Percentiles rank a stretch among this genome's conserved stretches.
phyloP scores from a whole-genome alignment of 2,888 invertebrate genomes.

The Spilarctia lutea region DNA sequence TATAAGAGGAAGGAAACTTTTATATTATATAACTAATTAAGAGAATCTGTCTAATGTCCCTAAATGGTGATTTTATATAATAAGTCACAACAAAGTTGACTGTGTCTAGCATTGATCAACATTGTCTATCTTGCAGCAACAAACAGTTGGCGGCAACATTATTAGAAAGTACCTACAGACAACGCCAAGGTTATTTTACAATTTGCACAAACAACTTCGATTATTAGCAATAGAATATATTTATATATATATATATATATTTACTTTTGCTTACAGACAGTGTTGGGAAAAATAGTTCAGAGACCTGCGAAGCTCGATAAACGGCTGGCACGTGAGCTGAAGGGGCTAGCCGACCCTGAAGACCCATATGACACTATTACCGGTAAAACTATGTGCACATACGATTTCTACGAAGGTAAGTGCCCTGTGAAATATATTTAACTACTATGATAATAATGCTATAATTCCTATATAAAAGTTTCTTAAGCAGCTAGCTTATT shows the following conservation, averaged over 20 bases:
- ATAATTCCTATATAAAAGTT: too few species aligned
- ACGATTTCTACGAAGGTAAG: slow-evolving; percentile 98
- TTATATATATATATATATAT: not conserved
- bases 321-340: slow-evolving; percentile 92
- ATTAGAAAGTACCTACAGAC: not conserved
- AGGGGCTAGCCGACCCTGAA: slow-evolving; percentile 90
- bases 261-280: slow-evolving; percentile 87
- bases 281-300: slow-evolving; percentile 93
- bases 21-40: not conserved
- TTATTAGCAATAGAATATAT: not conserved
- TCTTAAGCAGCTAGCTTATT: too few species aligned
- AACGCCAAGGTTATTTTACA: not conserved
- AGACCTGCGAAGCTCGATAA: slow-evolving; percentile 95
- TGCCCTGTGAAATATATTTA: not conserved
- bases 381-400: slow-evolving; percentile 98
- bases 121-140: not conserved
- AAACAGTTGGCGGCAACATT: not conserved
- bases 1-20: not conserved
- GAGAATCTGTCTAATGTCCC: not conserved
- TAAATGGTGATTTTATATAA: not conserved
- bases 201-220: not conserved
- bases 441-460: not conserved
- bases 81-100: not conserved
- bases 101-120: not conserved
- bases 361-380: slow-evolving; percentile 95